Conservation (phyloP, 2,888 invertebrate species). For the Drosophila anceps region DNA sequence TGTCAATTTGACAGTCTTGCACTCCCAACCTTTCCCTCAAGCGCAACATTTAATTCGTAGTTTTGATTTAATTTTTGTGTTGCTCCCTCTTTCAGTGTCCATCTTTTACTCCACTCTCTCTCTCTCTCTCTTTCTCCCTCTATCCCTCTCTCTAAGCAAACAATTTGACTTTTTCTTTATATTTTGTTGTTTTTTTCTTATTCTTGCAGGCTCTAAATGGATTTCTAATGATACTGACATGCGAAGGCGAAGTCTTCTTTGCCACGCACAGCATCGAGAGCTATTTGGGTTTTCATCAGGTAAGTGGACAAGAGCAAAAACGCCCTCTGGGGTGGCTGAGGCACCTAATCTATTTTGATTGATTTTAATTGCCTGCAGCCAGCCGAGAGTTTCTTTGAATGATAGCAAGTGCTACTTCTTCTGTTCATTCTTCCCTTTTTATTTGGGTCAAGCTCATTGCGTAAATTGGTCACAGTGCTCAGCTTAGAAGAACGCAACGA, state of each 20-base stretch:
- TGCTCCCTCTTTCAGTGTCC: conserved; percentile 7
- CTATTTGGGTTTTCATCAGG: conserved; percentile 99
- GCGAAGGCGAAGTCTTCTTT: conserved; percentile 99
- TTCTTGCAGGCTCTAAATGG: conserved; percentile 96
- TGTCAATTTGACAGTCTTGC: conserved; percentile 48
- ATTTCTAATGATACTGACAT: conserved; percentile 99
- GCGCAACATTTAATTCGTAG: conserved; percentile 71
- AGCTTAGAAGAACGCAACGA: conserved; percentile 15
- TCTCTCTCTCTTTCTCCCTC: not conserved
- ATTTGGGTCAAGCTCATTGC: conserved; percentile 70
- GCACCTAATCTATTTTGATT: conserved; percentile 59
- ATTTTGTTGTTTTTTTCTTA: conserved; percentile 40
- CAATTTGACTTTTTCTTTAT: conserved; percentile 23
- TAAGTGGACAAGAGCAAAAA: conserved; percentile 86
- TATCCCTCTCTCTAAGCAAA: not conserved
- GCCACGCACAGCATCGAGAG: conserved; percentile 99
- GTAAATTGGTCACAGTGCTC: conserved; percentile 48
- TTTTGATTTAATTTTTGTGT: conserved; percentile 73
- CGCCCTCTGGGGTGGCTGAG: conserved; percentile 23
- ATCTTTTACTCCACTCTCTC: not conserved
- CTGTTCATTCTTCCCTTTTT: conserved; percentile 6
- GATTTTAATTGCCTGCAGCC: conserved; percentile 70
- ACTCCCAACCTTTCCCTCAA: conserved; percentile 5
- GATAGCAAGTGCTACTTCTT: conserved; percentile 17
- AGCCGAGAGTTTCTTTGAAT: conserved; percentile 42